Evolutionary conservation across 2,888 invertebrate species (phyloP).

Genomic region (Calameuta pallipes): DNA sequence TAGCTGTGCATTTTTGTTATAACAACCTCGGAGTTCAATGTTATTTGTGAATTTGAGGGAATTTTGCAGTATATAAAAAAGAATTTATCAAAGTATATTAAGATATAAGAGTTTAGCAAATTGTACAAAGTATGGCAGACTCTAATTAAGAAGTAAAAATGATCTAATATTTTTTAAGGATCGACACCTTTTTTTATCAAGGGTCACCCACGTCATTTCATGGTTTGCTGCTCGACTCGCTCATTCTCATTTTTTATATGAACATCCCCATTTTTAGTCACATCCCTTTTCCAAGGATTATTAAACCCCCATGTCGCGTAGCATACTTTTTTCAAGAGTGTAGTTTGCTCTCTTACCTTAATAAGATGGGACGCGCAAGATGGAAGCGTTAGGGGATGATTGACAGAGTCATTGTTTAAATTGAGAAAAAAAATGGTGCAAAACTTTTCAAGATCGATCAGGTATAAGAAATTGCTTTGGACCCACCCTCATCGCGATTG

Average conservation of each 20-base stretch:
- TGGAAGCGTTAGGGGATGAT: not conserved
- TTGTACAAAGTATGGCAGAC: not conserved
- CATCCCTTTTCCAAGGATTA: not conserved
- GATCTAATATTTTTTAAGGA: not conserved
- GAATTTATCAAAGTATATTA: no score
- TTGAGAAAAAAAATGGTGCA: not conserved
- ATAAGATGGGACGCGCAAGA: not conserved
- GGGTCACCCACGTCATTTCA: conserved; percentile 29
- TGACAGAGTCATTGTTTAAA: not conserved
- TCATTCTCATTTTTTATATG: not conserved
- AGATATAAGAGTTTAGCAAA: not conserved
- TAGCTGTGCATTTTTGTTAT: not conserved
- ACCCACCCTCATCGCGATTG: not conserved
- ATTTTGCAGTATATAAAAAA: not conserved
- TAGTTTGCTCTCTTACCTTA: not conserved
- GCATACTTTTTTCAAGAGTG: not conserved
- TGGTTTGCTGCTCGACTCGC: conserved; percentile 32
- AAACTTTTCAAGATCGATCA: not conserved
- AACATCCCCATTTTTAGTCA: not conserved
- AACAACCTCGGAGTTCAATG: not conserved
- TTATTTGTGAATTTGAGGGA: not conserved
- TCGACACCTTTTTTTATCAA: not conserved
- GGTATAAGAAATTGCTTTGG: not conserved
- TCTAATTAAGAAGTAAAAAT: not conserved
- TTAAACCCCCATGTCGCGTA: not conserved